A percentile compares a stretch with the other conserved stretches of the same genome.
phyloP scores from a whole-genome alignment of 2,888 invertebrate genomes.

The Gymnocheta viridis region DNA sequence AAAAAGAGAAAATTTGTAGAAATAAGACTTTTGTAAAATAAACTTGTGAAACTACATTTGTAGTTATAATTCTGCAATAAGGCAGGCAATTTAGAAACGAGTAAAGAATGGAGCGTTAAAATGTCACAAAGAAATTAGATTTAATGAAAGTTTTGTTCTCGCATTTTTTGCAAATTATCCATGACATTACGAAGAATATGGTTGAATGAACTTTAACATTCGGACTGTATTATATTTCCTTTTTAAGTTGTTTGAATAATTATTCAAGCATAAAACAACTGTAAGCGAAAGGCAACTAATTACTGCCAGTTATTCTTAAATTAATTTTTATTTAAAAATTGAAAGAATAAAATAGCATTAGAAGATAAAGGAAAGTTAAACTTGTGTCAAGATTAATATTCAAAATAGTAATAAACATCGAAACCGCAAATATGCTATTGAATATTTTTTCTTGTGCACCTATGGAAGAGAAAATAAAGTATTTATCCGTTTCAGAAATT shows the following conservation, averaged over 20 bases:
- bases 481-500: too few relatives aligned
- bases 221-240: not conserved
- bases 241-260: not conserved
- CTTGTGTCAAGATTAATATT: too few relatives aligned
- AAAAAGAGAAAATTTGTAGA: not conserved
- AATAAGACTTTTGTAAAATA: not conserved
- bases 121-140: conserved; percentile 5
- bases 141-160: conserved; percentile 3
- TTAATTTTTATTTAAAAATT: too few relatives aligned
- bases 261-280: not conserved
- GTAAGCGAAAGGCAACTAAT: not conserved
- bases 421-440: too few relatives aligned
- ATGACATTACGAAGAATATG: conserved; percentile 14
- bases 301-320: too few relatives aligned
- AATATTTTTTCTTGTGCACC: too few relatives aligned
- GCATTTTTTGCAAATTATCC: not conserved
- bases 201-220: conserved; percentile 11
- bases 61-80: conserved; percentile 8
- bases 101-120: not conserved
- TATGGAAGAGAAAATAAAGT: too few relatives aligned
- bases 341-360: too few relatives aligned
- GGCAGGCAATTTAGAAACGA: conserved; percentile 1
- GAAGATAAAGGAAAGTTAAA: too few relatives aligned
- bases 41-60: not conserved
- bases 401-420: too few relatives aligned